Conservation (phyloP, 2,113 vertebrate genomes). For the Apaloderma vittatum region DNA sequence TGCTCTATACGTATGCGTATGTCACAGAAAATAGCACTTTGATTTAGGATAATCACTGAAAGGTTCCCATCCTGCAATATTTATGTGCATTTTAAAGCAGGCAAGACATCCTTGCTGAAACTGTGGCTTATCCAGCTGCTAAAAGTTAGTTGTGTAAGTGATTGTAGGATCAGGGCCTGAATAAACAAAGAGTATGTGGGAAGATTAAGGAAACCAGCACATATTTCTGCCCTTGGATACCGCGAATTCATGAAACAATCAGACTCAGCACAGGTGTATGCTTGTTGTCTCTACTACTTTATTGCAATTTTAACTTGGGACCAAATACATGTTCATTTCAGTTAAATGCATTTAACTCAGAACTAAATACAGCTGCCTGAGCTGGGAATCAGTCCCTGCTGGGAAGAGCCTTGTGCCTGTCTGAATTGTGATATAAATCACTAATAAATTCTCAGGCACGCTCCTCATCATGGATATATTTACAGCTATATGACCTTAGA, state of each 20-base stretch:
- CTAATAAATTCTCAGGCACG: not conserved
- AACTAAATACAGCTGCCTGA: not conserved
- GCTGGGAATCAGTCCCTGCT: not conserved
- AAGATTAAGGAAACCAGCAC: not conserved
- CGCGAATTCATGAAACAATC: not conserved
- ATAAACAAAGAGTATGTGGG: not conserved
- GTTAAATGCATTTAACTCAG: not conserved
- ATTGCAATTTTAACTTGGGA: not conserved
- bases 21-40: not conserved
- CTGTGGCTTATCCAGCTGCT: not conserved
- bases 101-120: not conserved
- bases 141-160: not conserved
- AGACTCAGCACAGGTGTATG: not conserved
- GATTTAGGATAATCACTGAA: not conserved
- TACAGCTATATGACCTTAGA: not conserved
- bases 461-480: not conserved
- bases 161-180: not conserved
- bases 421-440: not conserved
- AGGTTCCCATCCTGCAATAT: not conserved
- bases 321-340: not conserved
- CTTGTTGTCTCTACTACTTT: not conserved
- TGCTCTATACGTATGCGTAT: not conserved
- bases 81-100: not conserved
- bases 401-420: not conserved
- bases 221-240: not conserved